Conservation (phyloP, 2,797 vertebrate species). For the Gadopsis bispinosus region DNA sequence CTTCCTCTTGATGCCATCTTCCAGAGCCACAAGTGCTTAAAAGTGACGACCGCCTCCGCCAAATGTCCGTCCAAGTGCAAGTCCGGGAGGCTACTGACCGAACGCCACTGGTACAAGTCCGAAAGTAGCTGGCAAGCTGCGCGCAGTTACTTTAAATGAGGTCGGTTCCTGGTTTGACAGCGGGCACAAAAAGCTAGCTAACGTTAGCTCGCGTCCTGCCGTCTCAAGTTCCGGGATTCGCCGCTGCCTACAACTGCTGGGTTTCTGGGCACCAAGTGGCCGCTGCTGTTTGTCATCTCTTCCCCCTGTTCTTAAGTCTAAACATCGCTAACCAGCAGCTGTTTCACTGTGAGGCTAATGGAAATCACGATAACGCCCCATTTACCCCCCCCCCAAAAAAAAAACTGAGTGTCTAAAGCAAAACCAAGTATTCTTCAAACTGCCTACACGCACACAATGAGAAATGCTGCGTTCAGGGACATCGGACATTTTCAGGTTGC, state of each 20-base stretch:
- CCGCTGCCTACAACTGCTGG: conserved; percentile 36
- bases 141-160: background rate
- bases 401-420: conserved; percentile 14
- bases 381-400: background rate
- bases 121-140: background rate
- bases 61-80: conserved; percentile 7
- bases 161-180: conserved; percentile 69
- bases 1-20: conserved; percentile 84
- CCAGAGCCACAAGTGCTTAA: conserved; percentile 64
- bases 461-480: conserved; percentile 31
- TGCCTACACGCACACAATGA: conserved; percentile 26
- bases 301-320: background rate
- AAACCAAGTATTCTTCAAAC: conserved; percentile 18
- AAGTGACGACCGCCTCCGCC: conserved; percentile 44
- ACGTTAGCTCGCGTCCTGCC: conserved; percentile 64
- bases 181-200: conserved; percentile 73
- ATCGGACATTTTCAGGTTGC: background rate
- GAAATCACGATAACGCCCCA: conserved; percentile 34
- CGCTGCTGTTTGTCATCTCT: conserved; percentile 55
- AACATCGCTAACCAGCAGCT: background rate
- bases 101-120: background rate
- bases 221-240: conserved; percentile 75
- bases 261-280: conserved; percentile 30
- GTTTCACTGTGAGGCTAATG: conserved; percentile 9
- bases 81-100: background rate